phyloP scores from a whole-genome alignment of 2,888 invertebrate genomes.

The Gastrophysa polygoni region DNA sequence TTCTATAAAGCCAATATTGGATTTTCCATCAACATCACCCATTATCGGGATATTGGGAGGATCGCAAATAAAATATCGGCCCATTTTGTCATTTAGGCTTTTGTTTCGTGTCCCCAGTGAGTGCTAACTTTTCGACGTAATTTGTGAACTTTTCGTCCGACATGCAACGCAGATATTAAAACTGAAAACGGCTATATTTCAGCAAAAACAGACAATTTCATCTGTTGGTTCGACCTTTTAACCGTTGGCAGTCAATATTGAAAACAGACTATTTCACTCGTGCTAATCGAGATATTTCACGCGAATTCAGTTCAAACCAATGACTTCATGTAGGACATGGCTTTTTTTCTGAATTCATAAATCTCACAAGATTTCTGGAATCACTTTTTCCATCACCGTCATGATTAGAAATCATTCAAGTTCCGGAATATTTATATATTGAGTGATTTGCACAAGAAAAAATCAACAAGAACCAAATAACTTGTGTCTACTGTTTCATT shows the following conservation, averaged over 20 bases:
- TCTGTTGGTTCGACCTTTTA: background rate
- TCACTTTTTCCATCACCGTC: too few species aligned
- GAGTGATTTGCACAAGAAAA: too few species aligned
- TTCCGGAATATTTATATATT: too few species aligned
- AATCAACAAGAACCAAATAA: too few species aligned
- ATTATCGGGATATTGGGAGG: conserved; percentile 1
- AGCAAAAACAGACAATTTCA: background rate
- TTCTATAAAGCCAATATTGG: background rate
- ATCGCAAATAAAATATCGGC: conserved; percentile 25
- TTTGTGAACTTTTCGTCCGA: conserved; percentile 22
- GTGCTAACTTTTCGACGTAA: conserved; percentile 24
- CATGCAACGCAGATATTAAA: conserved; percentile 14
- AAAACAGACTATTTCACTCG: background rate
- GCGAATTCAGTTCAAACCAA: too few species aligned
- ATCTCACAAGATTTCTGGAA: too few species aligned
- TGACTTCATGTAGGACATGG: too few species aligned
- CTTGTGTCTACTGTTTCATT: too few species aligned
- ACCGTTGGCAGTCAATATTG: background rate
- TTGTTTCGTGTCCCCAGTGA: conserved; percentile 22
- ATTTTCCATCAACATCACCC: conserved; percentile 10
- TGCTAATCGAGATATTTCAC: background rate
- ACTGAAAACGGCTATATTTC: conserved; percentile 1
- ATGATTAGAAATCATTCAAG: too few species aligned
- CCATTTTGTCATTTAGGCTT: conserved; percentile 26
- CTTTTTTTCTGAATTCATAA: too few species aligned